Evolutionary conservation across 1,140 invertebrate genomes (phyloP).

Genomic region (Homarus americanus): DNA sequence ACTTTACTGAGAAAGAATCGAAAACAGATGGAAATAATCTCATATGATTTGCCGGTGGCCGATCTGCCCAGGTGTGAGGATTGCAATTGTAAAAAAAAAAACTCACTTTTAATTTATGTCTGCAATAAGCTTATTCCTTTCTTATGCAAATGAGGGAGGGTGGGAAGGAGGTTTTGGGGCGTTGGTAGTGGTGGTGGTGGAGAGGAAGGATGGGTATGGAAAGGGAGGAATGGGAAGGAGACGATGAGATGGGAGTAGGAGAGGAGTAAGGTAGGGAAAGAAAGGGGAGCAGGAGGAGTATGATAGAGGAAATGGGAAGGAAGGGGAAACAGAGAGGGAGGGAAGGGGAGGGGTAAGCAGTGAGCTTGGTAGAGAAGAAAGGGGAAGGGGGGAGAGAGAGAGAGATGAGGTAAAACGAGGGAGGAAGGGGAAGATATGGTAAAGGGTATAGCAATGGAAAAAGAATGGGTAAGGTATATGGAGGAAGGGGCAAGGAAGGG

Average conservation of each 20-base stretch:
- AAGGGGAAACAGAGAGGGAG: not conserved
- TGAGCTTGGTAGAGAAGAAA: not conserved
- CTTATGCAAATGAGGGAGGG: constrained; percentile 38
- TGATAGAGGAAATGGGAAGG: not conserved
- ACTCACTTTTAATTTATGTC: constrained; percentile 51
- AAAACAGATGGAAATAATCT: not conserved
- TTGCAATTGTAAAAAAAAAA: constrained; percentile 18
- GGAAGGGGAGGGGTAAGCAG: not conserved
- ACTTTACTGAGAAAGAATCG: not conserved
- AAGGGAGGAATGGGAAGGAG: no score
- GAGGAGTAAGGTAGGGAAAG: not conserved
- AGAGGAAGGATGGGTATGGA: not conserved
- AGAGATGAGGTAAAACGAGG: not conserved
- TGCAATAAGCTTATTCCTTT: constrained; percentile 50
- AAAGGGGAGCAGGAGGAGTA: not conserved
- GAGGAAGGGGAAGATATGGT: not conserved
- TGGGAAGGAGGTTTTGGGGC: not conserved
- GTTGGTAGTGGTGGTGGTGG: no score
- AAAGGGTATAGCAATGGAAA: not conserved
- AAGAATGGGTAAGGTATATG: no score
- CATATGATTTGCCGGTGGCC: not conserved
- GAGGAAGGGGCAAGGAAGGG: no score
- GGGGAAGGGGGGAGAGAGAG: not conserved
- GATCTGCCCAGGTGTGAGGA: constrained; percentile 33
- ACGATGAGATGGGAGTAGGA: no score